Base-by-base conservation (phyloP, 2,888 invertebrate species). In the Phengaris alcon region DNA sequence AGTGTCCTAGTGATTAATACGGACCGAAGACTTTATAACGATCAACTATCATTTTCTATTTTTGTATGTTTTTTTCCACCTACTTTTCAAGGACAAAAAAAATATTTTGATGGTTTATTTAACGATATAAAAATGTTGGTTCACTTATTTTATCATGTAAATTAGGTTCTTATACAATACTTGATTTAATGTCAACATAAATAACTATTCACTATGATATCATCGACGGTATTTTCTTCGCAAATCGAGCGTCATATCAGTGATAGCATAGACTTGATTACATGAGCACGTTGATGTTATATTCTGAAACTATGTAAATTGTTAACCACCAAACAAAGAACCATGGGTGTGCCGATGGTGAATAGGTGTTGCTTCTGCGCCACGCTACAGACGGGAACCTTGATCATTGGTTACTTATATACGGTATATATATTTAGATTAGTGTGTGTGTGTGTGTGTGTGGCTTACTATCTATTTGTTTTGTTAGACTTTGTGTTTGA, bases 321-420 rank as follows among this genome's bases (percentile, higher is more conserved):
- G 22, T 22, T 13, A 52, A 13, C 22, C 35, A 15, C n/a, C 22
- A 35, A 13, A 9, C 44, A 15, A 73, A 69, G 70, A 77, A 68
- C 12, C 46, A 93, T 93, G 93, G 85, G 93, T 76, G 90, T 93
- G 77, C 93, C 93, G 1, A 90, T 91, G 83, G 85, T 93, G 78
- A 87, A 87, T 13, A 87, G 80, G 4, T 93, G 92, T 77, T 93
- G 93, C 77, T 90, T 80, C 77, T 89, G 89, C 72, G 87, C 83
- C 9, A 87, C 81, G 75, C 78, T 93, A 73, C 89, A 90, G 22
- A 90, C 87, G 0, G 93, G 91, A 12, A 91, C 92, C 0, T 81
- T 93, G 76, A 82, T 92, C 69, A 93, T 92, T 77, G 93, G 88
- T 70, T 91, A 90, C 81, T 72, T 89, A 22, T 93, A 89, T 78